phyloP scores from a whole-genome alignment of 2,113 vertebrate species.

The Dunckerocampus dactyliophorus region DNA sequence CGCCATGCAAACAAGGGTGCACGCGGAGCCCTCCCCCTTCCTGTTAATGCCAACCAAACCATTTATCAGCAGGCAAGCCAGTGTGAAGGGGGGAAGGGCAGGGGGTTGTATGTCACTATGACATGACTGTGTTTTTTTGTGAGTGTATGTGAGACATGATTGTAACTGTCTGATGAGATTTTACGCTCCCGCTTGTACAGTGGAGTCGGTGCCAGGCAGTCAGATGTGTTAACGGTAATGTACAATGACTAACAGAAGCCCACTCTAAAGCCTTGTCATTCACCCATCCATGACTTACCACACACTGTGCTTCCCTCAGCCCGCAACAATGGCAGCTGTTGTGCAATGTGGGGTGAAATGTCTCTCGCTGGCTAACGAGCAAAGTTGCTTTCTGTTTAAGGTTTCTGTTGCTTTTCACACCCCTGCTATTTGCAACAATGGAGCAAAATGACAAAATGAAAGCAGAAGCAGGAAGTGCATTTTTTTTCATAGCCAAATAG shows the following conservation, averaged over 20 bases:
- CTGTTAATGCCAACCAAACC: conserved; percentile 11
- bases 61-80: conserved; percentile 33
- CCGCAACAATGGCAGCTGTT: conserved; percentile 23
- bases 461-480: conserved; percentile 41
- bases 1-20: conserved; percentile 13
- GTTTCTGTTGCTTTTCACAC: background rate
- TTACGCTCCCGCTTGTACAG: conserved; percentile 20
- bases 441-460: conserved; percentile 22
- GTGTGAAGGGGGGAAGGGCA: conserved; percentile 8
- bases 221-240: conserved; percentile 20
- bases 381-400: conserved; percentile 13
- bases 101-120: background rate
- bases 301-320: conserved; percentile 32
- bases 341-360: conserved; percentile 32
- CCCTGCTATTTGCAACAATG: background rate
- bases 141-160: conserved; percentile 17
- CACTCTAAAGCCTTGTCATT: conserved; percentile 23
- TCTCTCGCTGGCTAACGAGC: conserved; percentile 23
- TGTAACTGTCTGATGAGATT: conserved; percentile 35
- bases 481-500: background rate
- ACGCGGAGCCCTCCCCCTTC: conserved; percentile 12
- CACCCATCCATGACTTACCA: conserved; percentile 32
- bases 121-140: conserved; percentile 9
- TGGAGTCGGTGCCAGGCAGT: conserved; percentile 22
- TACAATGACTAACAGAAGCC: conserved; percentile 45